These are phyloP conservation scores for Montipora foliosa DNA, from an alignment of 64 coral and sea anemone genomes.

Conservation along the genomic window DNA sequence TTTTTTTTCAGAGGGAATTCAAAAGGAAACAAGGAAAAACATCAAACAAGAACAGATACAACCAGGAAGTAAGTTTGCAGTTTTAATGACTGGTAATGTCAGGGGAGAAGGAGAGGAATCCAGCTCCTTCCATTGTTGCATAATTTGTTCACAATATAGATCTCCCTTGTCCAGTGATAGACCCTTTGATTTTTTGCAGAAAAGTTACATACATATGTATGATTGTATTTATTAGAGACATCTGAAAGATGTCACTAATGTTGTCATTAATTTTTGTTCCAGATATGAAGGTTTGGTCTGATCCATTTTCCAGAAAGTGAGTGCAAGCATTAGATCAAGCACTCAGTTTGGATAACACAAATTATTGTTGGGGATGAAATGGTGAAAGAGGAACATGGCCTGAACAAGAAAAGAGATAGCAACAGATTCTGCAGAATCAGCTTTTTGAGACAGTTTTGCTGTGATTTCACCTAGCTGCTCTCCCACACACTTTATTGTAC, in stretches of 20 bases:
- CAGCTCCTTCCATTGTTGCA: too few relatives aligned
- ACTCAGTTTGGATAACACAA: too few relatives aligned
- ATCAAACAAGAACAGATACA: constrained; percentile 91
- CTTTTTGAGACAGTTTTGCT: background rate
- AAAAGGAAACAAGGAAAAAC: constrained; percentile 84
- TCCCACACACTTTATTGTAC: too few relatives aligned
- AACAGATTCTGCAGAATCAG: background rate
- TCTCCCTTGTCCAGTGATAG: too few relatives aligned
- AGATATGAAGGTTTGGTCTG: constrained; percentile 95
- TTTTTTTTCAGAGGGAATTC: constrained; percentile 82
- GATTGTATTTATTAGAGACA: too few relatives aligned
- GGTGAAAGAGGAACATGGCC: background rate
- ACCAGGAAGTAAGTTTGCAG: constrained; percentile 84
- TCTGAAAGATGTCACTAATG: background rate
- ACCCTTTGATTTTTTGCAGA: background rate
- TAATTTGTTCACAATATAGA: too few relatives aligned
- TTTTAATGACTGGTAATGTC: too few relatives aligned
- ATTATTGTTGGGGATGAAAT: background rate
- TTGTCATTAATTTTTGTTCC: constrained; percentile 6
- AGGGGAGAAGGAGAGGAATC: too few relatives aligned
- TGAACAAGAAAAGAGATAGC: background rate
- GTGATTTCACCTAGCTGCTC: too few relatives aligned
- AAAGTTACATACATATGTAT: too few relatives aligned
- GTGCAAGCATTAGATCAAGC: background rate
- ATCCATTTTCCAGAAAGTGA: constrained; percentile 82